These are phyloP conservation scores for Danio kyathit DNA, from an alignment of 2,797 vertebrate genomes.

Conservation along the genomic window DNA sequence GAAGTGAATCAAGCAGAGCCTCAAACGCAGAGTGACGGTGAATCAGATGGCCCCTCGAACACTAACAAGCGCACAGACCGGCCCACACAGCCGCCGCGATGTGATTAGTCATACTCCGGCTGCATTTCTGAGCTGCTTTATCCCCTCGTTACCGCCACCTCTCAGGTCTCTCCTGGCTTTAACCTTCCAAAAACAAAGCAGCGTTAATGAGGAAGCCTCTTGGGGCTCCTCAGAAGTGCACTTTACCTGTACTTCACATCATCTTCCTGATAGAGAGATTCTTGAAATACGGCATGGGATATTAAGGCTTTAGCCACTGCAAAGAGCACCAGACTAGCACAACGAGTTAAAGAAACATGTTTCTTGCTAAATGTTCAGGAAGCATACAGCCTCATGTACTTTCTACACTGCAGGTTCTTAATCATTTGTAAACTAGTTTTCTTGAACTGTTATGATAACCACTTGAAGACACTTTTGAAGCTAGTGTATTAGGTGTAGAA, in stretches of 20 bases:
- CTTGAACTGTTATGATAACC: not conserved
- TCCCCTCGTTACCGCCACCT: conserved; percentile 54
- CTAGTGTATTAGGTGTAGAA: not conserved
- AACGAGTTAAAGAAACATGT: not conserved
- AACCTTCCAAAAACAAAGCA: conserved; percentile 59
- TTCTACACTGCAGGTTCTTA: conserved; percentile 14
- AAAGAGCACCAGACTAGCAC: not conserved
- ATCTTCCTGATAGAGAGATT: conserved; percentile 23
- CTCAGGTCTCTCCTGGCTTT: conserved; percentile 45
- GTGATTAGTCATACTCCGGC: conserved; percentile 61
- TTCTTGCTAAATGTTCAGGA: not conserved
- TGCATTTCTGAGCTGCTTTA: conserved; percentile 48
- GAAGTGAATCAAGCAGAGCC: conserved; percentile 59
- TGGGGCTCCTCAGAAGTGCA: conserved; percentile 27
- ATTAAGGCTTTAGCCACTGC: not conserved
- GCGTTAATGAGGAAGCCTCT: conserved; percentile 52
- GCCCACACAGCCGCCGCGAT: conserved; percentile 57
- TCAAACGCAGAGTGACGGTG: conserved; percentile 45
- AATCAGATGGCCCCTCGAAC: conserved; percentile 61
- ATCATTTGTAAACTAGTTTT: not conserved
- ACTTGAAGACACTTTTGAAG: not conserved
- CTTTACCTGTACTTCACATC: conserved; percentile 46
- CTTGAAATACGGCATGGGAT: not conserved
- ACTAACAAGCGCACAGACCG: conserved; percentile 52
- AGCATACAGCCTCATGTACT: not conserved